Base-by-base conservation (phyloP, 2,113 vertebrate species). In the Empidonax alnorum region DNA sequence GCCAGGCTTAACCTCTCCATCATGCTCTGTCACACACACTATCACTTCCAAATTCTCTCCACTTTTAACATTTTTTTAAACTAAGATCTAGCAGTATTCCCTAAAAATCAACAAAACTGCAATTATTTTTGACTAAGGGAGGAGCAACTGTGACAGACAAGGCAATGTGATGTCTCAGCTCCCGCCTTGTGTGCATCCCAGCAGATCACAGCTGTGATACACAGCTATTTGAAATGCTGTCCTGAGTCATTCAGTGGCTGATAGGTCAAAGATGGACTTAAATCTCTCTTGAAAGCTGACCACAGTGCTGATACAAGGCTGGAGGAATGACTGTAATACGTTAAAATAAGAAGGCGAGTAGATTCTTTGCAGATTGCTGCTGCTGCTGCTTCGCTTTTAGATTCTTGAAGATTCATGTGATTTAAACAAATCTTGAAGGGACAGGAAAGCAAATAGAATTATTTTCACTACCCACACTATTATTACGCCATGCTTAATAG, bases 241-340 rank as follows among this genome's bases (percentile, higher is more conserved):
- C 86, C 58, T 0, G 0, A 56, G 73, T 23, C 65, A 37, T 49
- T 30, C 7, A 2, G 6, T 2, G 12, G 24, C 46, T 25, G 22
- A 50, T 4, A 33, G 8, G 25, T 74, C 18, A 59, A 35, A 81
- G 42, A n/a, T 0, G 2, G 58, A 19, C 35, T 62, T 58, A 6
- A 13, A 14, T 41, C 67, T 82, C 47, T 12, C 52, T 71, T 33
- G 22, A 56, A 44, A 49, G n/a, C 47, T 74, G 61, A 59, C 87
- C 81, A 37, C 55, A 63, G 79, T 24, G 31, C 81, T 65, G 66
- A 7, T 19, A 23, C 6, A 28, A 28, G 47, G 42, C 55, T 68
- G n/a, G 44, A 67, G 35, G 7, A 46, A 23, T 5, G 25, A 28
- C 6, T 4, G 8, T 3, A 69, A 39, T 14, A 4, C 3, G 6